A percentile compares a stretch with the other conserved stretches of the same genome.
Evolutionary conservation across 2,113 vertebrate genomes (phyloP).

Genomic region (Lepus europaeus): DNA sequence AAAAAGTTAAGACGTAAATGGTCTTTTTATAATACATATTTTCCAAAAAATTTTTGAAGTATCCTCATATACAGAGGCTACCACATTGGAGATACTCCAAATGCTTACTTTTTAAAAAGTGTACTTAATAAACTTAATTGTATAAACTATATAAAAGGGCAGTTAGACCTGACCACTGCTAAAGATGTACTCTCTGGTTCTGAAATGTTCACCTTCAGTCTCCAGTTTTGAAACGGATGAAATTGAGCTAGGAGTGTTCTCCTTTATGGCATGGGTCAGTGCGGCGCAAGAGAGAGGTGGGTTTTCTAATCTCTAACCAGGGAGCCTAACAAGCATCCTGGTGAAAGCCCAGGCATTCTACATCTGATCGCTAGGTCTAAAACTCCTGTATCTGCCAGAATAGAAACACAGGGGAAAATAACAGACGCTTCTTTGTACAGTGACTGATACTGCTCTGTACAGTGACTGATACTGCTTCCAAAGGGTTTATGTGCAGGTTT

Average conservation of each 20-base stretch:
- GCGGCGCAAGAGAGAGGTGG: not conserved
- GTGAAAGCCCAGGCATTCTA: not conserved
- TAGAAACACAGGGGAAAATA: not conserved
- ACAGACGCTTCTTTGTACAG: not conserved
- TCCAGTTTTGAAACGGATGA: not conserved
- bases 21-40: no score
- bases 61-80: not conserved
- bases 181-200: not conserved
- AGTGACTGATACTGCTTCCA: not conserved
- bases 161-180: not conserved
- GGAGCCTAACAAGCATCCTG: not conserved
- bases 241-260: not conserved
- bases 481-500: not conserved
- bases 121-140: not conserved
- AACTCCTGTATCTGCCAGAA: not conserved
- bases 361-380: not conserved
- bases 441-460: not conserved
- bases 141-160: conserved; percentile 5
- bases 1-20: no score
- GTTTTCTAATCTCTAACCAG: not conserved
- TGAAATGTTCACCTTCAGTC: not conserved
- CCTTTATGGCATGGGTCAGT: not conserved
- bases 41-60: no score
- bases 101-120: not conserved
- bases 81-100: not conserved